Base-by-base conservation (phyloP, 2,888 invertebrate species). In the Halictus quadricinctus region DNA sequence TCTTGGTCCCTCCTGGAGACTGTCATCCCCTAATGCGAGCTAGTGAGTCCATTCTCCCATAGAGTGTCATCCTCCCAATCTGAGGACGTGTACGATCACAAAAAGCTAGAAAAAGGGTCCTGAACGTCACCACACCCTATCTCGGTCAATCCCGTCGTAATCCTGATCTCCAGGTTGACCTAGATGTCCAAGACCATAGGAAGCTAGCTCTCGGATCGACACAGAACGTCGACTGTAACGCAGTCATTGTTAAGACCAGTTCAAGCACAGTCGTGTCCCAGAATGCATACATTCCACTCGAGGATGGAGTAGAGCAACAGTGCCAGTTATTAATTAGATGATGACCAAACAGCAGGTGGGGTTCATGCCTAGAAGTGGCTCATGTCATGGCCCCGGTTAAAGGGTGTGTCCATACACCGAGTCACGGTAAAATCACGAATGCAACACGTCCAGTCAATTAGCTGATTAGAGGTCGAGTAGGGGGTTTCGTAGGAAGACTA, bases 321-420 rank as follows among this genome's bases (percentile, higher is more conserved):
- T 86, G 60, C 78, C 80, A 83, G 83, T 88, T 73, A 85, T 88
- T 90, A 90, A 90, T 90, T 89, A 90, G 89, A 84, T 87, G 87
- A 66, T 74, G 84, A 76, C 41, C 58, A 69, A 79, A 76, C 82
- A 80, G 82, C 54, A 54, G 54, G 54, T 54, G 87, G 87, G 85
- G 80, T 79, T 76, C 69, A 25, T 76, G 60, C 76, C 83, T 75
- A 81, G 87, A 85, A 84, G 81, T 84, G 79, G 58, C 58, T 64
- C 58, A 50, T 83, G 85, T 87, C 88, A 88, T 86, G 83, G 87
- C 85, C 81, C 81, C 86, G 76, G 74, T 74, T 64, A 46, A 81
- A 81, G 85, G 76, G 79, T 80, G 66, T 50, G 82, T 83, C 72
- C 77, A 81, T 58, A 46, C 12, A 36, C 48, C 0, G 76, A 69